Conservation (phyloP, 2,113 vertebrate genomes). For the Mesoclemmys tuberculata region DNA sequence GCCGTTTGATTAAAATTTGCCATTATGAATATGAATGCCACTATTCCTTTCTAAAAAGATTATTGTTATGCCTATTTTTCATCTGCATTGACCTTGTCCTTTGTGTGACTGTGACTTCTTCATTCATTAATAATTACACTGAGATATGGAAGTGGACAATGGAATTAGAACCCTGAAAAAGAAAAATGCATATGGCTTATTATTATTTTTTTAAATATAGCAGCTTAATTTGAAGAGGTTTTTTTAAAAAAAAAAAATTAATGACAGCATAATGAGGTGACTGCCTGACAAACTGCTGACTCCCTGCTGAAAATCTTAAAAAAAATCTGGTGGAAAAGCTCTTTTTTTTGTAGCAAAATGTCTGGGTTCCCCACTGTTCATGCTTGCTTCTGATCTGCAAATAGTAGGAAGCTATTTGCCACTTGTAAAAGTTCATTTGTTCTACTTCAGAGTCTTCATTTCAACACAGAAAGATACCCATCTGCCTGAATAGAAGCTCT, state of each 20-base stretch:
- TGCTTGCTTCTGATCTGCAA: constrained; percentile 1
- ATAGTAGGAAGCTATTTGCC: neutral
- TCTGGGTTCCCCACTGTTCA: neutral
- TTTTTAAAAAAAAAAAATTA: neutral
- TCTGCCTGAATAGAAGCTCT: neutral
- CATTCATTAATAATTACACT: constrained; percentile 44
- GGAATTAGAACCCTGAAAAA: constrained; percentile 43
- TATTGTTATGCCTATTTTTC: constrained; percentile 51
- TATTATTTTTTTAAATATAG: neutral
- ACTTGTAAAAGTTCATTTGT: neutral
- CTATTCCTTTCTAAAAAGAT: constrained; percentile 58
- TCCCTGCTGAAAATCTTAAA: neutral
- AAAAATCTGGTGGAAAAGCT: neutral
- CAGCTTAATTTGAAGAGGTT: neutral
- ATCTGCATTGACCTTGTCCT: constrained; percentile 49
- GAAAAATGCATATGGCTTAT: neutral
- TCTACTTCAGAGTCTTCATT: neutral
- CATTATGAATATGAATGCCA: constrained; percentile 47
- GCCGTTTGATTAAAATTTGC: constrained; percentile 53
- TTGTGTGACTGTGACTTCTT: constrained; percentile 39
- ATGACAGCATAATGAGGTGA: neutral
- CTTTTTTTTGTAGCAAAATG: neutral
- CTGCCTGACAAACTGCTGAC: neutral
- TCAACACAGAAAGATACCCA: neutral
- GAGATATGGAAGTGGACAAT: constrained; percentile 26